Percentiles rank a stretch among this genome's conserved stretches.
These are phyloP conservation scores for Drosophila buzzatii DNA, from an alignment of 2,888 invertebrate species.

Conservation along the genomic window DNA sequence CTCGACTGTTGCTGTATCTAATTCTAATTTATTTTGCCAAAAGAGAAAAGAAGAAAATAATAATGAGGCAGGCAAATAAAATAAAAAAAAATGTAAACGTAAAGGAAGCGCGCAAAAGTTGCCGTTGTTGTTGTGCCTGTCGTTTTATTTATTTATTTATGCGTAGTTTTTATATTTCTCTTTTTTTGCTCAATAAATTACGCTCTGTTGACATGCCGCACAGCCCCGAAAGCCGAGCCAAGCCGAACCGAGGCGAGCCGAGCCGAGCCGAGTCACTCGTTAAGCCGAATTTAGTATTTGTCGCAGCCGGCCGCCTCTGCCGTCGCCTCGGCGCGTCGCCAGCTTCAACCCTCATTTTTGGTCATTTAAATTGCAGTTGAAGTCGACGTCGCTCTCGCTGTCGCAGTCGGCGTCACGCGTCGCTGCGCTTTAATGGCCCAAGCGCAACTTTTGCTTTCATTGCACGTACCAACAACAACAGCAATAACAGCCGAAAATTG, in stretches of 20 bases:
- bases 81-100: slow-evolving; percentile 19
- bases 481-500: slow-evolving; percentile 11
- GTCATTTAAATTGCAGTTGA: slow-evolving; percentile 68
- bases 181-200: slow-evolving; percentile 75
- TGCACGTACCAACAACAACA: slow-evolving; percentile 63
- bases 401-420: slow-evolving; percentile 54
- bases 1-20: slow-evolving; percentile 63
- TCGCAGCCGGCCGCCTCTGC: not conserved
- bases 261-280: not conserved
- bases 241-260: not conserved
- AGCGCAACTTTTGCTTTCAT: slow-evolving; percentile 76
- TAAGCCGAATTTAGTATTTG: slow-evolving; percentile 4
- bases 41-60: slow-evolving; percentile 46
- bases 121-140: slow-evolving; percentile 25
- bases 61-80: slow-evolving; percentile 59
- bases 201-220: slow-evolving; percentile 74
- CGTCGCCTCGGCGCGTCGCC: not conserved
- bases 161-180: slow-evolving; percentile 51
- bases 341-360: slow-evolving; percentile 61
- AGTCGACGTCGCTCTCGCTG: slow-evolving; percentile 6
- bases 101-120: slow-evolving; percentile 45
- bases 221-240: slow-evolving; percentile 30
- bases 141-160: slow-evolving; percentile 76
- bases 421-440: slow-evolving; percentile 73
- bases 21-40: slow-evolving; percentile 78